phyloP scores from a whole-genome alignment of 1,140 invertebrate genomes.

The Drosophila ironensis region DNA sequence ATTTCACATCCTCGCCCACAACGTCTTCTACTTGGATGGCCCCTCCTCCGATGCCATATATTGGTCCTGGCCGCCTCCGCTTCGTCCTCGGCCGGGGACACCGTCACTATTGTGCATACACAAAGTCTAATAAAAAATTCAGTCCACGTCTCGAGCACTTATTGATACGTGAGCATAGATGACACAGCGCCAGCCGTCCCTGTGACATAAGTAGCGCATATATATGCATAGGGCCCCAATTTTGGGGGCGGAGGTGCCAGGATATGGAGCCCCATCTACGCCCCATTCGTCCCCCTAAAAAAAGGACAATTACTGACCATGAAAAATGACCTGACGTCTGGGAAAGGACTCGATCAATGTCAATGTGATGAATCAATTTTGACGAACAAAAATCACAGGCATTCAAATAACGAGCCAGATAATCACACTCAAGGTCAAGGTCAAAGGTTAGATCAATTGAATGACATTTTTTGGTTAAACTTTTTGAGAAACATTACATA shows the following conservation, averaged over 20 bases:
- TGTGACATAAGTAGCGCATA: conserved; percentile 65
- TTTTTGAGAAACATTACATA: no score
- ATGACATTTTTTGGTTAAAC: no score
- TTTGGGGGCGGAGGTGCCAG: neutral
- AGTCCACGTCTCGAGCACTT: conserved; percentile 76
- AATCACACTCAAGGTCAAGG: neutral
- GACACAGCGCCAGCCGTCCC: conserved; percentile 51
- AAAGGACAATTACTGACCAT: conserved; percentile 64
- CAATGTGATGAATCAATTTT: conserved; percentile 29
- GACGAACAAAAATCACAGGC: neutral
- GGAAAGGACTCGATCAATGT: conserved; percentile 20
- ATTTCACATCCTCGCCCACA: conserved; percentile 63
- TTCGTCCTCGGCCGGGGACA: conserved; percentile 26
- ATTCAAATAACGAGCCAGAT: neutral
- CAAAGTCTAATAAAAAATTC: conserved; percentile 70
- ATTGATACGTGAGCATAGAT: conserved; percentile 78
- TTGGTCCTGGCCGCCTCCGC: conserved; percentile 11
- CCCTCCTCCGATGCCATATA: neutral
- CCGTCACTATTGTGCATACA: conserved; percentile 64
- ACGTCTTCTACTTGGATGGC: conserved; percentile 32
- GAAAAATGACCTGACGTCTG: conserved; percentile 56
- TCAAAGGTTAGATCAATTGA: neutral
- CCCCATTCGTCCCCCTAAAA: neutral
- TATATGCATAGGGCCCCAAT: conserved; percentile 58
- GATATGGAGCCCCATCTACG: neutral